These are phyloP conservation scores for Micronycteris hirsuta DNA, from an alignment of 2,113 vertebrate species.

Conservation along the genomic window DNA sequence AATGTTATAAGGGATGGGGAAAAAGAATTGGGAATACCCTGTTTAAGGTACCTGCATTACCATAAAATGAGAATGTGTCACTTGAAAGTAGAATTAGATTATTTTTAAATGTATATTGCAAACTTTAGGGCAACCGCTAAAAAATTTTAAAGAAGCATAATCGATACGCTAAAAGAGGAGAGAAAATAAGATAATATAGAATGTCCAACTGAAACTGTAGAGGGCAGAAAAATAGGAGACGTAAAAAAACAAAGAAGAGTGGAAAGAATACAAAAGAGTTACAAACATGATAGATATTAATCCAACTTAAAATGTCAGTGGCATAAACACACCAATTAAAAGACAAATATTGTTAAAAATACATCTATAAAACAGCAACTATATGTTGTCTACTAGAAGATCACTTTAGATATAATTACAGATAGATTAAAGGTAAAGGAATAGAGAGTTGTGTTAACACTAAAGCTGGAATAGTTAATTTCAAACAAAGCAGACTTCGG, in stretches of 20 bases:
- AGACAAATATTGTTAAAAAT: neutral
- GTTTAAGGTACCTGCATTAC: neutral
- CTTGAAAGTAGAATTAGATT: neutral
- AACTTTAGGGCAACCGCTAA: neutral
- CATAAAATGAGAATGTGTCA: neutral
- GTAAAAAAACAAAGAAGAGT: neutral
- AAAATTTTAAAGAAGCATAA: neutral
- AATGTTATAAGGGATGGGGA: neutral
- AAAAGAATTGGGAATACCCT: neutral
- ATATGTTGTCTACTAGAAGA: neutral
- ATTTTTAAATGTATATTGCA: neutral
- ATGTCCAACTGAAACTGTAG: neutral
- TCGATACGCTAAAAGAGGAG: neutral
- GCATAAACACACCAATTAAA: neutral
- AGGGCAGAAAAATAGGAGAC: neutral
- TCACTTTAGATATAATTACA: neutral
- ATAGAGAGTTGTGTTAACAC: neutral
- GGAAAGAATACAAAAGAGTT: neutral
- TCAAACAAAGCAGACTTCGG: neutral
- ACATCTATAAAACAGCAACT: neutral
- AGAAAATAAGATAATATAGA: conserved; percentile 5
- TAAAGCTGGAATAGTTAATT: neutral
- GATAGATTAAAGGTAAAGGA: neutral
- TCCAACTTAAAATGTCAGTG: neutral
- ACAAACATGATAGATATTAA: neutral